Evolutionary conservation across 37 sponge, comb jelly and placozoan species (phyloP), one percentile per base, ranked within the genome.

Genomic region (Halichondria panicea): DNA sequence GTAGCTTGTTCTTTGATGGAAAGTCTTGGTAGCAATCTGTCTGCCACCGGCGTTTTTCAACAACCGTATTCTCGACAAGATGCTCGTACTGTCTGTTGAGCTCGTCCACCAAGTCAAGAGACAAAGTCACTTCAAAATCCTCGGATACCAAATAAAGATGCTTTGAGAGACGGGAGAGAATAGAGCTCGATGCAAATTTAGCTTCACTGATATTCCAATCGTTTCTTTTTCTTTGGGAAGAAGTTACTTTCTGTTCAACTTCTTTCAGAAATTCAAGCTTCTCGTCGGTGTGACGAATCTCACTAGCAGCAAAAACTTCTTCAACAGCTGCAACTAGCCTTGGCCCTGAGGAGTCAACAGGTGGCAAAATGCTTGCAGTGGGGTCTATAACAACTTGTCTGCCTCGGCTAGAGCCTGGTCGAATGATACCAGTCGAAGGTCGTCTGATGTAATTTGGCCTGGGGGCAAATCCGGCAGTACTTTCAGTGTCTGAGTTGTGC

Each of bases 11-110:
- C 37, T 62, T 72, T 5, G 74, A 34, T 35, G 55, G 39, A 32
- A 44, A 66, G 44, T 89, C 88, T n/a, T 80, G 46, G 79, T 91
- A 91, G 64, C 83, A 82, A 38, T 86, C 89, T n/a, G 96, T 95
- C 70, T 95, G 96, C 96, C 96, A 95, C 87, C 88, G 75, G 27
- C 93, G 60, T 39, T 63, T 81, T n/a, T 84, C 87, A 18, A 83
- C 66, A 0, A 78, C 69, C 22, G 59, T 60, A 59, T 88, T 83
- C 8, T 24, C 39, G 24, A 76, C 33, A 31, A 95, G 80, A 0
- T 81, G 64, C 3, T 74, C 31, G 52, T 72, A 82, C 31, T 74
- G 70, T 36, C 44, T 39, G 22, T 40, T 57, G 52, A 95, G 39
- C 12, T 66, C 43, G 19, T 53, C 59, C 35, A 63, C 85, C 69